These are phyloP conservation scores for Pseudobourletiella spinata DNA, from an alignment of 1,140 invertebrate genomes.

Conservation along the genomic window DNA sequence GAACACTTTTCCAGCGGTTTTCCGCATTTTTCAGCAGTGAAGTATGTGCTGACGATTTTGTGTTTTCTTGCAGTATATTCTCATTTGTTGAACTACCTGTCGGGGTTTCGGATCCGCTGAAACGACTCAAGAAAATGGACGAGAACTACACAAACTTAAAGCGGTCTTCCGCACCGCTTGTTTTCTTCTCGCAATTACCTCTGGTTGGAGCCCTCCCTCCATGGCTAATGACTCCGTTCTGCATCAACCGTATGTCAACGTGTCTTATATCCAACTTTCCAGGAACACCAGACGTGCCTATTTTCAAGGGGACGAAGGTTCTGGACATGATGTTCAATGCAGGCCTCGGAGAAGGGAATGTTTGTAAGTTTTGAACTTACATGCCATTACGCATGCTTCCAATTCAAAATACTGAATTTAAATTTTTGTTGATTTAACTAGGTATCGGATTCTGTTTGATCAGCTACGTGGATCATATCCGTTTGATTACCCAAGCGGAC, in stretches of 20 bases:
- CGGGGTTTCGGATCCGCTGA: background rate
- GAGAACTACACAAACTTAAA: constrained; percentile 5
- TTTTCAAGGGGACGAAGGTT: constrained; percentile 11
- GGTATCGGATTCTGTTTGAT: constrained; percentile 22
- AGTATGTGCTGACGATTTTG: too few relatives aligned
- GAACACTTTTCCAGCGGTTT: too few relatives aligned
- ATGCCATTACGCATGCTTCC: background rate
- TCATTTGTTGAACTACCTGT: background rate
- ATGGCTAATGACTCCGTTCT: background rate
- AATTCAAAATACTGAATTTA: background rate
- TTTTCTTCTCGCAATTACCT: constrained; percentile 11
- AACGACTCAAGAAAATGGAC: constrained; percentile 10
- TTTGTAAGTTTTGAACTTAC: background rate
- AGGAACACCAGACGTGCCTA: constrained; percentile 10
- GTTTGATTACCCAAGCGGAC: constrained; percentile 13
- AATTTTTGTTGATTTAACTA: background rate
- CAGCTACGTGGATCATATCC: constrained; percentile 9
- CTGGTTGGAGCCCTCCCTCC: constrained; percentile 1
- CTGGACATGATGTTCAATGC: constrained; percentile 23
- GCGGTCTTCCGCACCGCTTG: constrained; percentile 2
- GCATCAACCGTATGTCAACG: background rate
- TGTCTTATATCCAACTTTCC: constrained; percentile 20
- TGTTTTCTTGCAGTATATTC: background rate
- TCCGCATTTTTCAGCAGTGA: too few relatives aligned
- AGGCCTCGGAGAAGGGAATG: constrained; percentile 14